Evolutionary conservation across 1,140 invertebrate genomes (phyloP), one percentile per base, ranked within the genome.

Genomic region (Trichonephila clavipes): DNA sequence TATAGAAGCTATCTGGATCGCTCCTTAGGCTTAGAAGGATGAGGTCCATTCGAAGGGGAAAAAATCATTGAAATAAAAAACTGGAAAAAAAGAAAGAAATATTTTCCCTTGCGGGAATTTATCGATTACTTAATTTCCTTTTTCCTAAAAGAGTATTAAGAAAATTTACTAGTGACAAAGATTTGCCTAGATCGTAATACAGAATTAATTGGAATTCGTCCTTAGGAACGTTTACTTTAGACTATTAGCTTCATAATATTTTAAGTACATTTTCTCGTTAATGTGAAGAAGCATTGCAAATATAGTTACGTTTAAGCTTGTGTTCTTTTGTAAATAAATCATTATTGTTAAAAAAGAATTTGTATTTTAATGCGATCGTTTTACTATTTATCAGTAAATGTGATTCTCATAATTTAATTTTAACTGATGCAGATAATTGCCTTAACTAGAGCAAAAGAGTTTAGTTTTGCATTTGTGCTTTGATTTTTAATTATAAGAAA

Each of bases 1-100:
- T 92, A 92, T 92, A 92, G 90, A 92, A 92, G 90, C 61, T 92
- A 92, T 92, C 90, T 85, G 40, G 90, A 92, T 85, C 40, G 88
- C 66, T 90, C 88, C 69, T 90, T 81, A 34, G 72, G 88, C 24
- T 81, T 58, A 14, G 28, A 77, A 81, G 40, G 62, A 69, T 69
- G 64, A 88, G 34, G 62, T 88, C 21, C 82, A 59, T 87, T 44
- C 40, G 81, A 1, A 69, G 40, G 61, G 81, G 72, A 72, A 77
- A 69, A 77, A 59, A 77, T 58, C 34, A 21, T 69, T 3, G 19
- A 72, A 59, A 88, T 62, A 21, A 28, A 59, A 61, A 28, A 62
- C 12, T 16, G 77, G 28, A 89, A 88, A 82, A 28, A 62, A 62
- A 19, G 19, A 34, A 77, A 61, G 72, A 77, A 77, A 77, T 69